Evolutionary conservation across 1,140 invertebrate genomes (phyloP).

Genomic region (Oreohelix idahoensis): DNA sequence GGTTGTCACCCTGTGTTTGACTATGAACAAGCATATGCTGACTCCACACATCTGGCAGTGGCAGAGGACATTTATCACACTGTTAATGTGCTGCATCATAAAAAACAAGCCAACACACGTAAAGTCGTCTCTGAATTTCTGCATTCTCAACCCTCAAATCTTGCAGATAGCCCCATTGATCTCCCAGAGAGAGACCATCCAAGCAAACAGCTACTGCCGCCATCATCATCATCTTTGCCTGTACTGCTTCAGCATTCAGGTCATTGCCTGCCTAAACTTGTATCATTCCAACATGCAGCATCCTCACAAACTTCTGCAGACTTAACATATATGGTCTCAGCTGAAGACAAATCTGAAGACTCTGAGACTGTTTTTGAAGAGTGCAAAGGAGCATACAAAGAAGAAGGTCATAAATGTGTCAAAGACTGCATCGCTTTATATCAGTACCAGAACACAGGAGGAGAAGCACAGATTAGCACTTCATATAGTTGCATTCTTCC

Average conservation of each 20-base stretch:
- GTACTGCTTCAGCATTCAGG: neutral
- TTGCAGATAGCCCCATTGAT: conserved; percentile 56
- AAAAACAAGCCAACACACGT: conserved; percentile 40
- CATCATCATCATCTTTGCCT: conserved; percentile 5
- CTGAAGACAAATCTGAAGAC: neutral
- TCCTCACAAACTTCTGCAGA: conserved; percentile 6
- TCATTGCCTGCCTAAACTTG: neutral
- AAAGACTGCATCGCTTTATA: conserved; percentile 34
- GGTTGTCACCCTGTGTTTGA: conserved; percentile 23
- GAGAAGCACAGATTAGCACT: neutral
- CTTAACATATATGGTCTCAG: neutral
- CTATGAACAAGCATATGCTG: neutral
- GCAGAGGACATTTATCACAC: conserved; percentile 52
- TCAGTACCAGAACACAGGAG: neutral
- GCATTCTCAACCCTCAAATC: neutral
- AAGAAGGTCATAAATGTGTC: conserved; percentile 16
- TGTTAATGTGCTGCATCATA: conserved; percentile 45
- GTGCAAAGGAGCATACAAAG: neutral
- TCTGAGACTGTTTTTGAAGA: neutral
- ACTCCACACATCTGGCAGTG: conserved; percentile 40
- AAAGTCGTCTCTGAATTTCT: neutral
- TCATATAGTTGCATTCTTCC: neutral
- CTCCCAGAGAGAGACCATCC: conserved; percentile 55
- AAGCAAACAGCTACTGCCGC: too few species aligned
- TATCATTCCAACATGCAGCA: neutral